These are phyloP conservation scores for Phrynocephalus versicolor DNA, from an alignment of 2,113 vertebrate genomes.

Conservation along the genomic window DNA sequence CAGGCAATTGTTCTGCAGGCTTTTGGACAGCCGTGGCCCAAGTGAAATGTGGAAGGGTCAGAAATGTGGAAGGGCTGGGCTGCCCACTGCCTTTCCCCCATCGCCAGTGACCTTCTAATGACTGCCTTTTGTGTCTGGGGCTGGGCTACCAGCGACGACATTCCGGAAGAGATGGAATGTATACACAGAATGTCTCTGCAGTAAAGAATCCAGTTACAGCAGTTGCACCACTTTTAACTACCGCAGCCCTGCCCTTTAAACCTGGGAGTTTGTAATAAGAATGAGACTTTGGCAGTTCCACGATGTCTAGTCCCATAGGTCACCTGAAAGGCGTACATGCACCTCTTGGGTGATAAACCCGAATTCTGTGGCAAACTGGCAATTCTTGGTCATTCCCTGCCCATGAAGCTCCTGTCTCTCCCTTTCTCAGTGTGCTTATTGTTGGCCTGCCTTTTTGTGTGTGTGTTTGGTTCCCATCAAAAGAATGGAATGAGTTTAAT, in stretches of 20 bases:
- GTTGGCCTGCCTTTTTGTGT: conserved; percentile 46
- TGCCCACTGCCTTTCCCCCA: neutral
- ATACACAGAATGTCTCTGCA: neutral
- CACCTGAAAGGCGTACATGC: too few species aligned
- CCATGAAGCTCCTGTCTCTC: conserved; percentile 23
- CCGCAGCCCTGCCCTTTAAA: too few species aligned
- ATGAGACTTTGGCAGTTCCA: too few species aligned
- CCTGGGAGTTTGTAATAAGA: too few species aligned
- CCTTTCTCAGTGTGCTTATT: conserved; percentile 41
- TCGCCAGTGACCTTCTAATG: neutral
- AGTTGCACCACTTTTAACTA: too few species aligned
- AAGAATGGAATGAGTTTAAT: conserved; percentile 75
- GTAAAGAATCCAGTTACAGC: too few species aligned
- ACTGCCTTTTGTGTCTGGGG: neutral
- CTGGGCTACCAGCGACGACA: neutral
- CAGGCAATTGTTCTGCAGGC: neutral
- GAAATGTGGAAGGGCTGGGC: neutral
- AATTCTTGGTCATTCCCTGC: neutral
- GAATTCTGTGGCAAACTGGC: neutral
- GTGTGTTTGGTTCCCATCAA: conserved; percentile 68
- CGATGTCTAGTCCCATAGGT: too few species aligned
- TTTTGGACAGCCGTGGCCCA: neutral
- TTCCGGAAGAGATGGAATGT: neutral
- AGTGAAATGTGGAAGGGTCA: fast-evolving
- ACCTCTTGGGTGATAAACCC: neutral